Conservation (phyloP, 2,797 vertebrate species). For the Sebastes itinus region DNA sequence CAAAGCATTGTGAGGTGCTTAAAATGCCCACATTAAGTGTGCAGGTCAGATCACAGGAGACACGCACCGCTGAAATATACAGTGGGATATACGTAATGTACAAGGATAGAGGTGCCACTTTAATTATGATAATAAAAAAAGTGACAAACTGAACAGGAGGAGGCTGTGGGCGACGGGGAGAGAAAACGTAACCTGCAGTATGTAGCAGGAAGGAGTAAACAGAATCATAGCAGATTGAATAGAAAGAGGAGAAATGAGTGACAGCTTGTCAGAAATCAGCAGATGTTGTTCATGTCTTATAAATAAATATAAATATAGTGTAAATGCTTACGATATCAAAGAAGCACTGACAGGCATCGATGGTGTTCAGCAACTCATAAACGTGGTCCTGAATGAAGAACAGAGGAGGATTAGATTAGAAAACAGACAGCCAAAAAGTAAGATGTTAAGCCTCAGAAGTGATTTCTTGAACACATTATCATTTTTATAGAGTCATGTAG, state of each 20-base stretch:
- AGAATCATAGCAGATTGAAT: not conserved
- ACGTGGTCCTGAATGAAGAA: conserved; percentile 88
- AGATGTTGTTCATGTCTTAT: not conserved
- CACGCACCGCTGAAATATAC: not conserved
- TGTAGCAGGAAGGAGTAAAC: not conserved
- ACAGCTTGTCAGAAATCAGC: not conserved
- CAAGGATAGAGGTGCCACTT: not conserved
- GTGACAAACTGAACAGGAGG: not conserved
- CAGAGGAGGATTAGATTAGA: not conserved
- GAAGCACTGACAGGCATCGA: conserved; percentile 92
- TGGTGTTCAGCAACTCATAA: conserved; percentile 94
- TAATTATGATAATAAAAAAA: conserved; percentile 13
- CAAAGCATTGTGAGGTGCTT: not conserved
- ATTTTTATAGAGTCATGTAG: conserved; percentile 2
- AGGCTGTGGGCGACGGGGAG: not conserved
- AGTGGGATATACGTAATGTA: conserved; percentile 25
- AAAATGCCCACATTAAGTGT: not conserved
- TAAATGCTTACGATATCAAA: conserved; percentile 91
- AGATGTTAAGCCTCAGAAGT: not conserved
- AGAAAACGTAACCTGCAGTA: not conserved
- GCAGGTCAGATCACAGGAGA: not conserved
- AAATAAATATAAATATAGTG: not conserved
- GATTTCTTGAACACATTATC: not conserved
- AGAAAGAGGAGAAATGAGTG: not conserved
- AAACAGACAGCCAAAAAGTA: not conserved